Base-by-base conservation (phyloP, 2,888 invertebrate genomes). In the Drosophila mimica region DNA sequence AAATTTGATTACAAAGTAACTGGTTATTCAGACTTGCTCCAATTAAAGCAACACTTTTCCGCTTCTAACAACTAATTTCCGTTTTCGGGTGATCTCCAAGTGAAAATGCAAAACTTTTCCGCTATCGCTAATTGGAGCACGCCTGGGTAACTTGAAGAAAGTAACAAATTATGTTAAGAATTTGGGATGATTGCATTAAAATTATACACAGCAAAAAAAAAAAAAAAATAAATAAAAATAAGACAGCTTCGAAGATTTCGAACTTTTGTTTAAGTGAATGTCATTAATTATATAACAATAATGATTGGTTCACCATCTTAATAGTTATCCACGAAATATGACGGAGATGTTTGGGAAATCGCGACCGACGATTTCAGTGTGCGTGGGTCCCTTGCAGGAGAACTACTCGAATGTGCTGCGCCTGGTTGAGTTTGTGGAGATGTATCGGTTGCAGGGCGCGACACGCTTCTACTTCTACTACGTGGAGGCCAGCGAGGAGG, bases 381-480 rank as follows among this genome's bases (percentile, higher is more conserved):
- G 94, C 73, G 91, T 93, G 8, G 93, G 93, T 17, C 94, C 94
- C 0, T 54, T 94, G 38, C 94, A 94, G 74, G 91, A 91, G 49
- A 84, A 92, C 53, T 94, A 93, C 81, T 88, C 92, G 63, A 84
- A 93, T 68, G 93, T 92, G 2, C 78, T 94, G 20, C 93, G 93
- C n/a, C 69, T 94, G 31, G 92, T 93, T 3, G 94, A 94, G 79
- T 94, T 94, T 71, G 91, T 94, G 40, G 94, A 94, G 77, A 92
- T 94, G 77, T 93, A 94, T 72, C 90, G 92, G 4, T 76, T 94
- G 54, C 85, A 94, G 69, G 94, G 94, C 0, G 94, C 92, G 17
- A 89, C 87, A 2, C 93, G 94, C 58, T 94, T 94, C 56, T 93
- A 93, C 46, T 93, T 94, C 75, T 94, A 94, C 79, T 92, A 93